Conservation (phyloP, 2,888 invertebrate genomes). For the Sminthurides aquaticus region DNA sequence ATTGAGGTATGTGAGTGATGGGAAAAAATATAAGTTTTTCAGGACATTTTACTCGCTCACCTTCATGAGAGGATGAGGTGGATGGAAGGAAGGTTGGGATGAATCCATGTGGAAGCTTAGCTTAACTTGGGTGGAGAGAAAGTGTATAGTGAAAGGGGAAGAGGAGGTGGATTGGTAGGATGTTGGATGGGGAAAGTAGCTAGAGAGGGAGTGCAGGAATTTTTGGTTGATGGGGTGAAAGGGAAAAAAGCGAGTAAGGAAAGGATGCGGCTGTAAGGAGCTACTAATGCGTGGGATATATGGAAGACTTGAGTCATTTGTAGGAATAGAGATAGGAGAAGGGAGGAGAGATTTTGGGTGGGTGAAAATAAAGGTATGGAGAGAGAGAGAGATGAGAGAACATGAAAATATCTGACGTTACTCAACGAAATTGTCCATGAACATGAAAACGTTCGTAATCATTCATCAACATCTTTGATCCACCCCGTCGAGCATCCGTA, state of each 20-base stretch:
- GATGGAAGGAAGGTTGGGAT: too few relatives aligned
- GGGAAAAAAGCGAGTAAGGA: neutral
- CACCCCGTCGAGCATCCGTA: constrained; percentile 16
- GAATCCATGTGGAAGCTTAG: too few relatives aligned
- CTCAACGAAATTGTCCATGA: constrained; percentile 18
- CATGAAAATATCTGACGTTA: constrained; percentile 7
- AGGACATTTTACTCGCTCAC: neutral
- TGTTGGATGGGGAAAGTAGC: too few relatives aligned
- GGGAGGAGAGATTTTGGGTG: neutral
- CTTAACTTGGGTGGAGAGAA: too few relatives aligned
- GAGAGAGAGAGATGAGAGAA: constrained; percentile 2
- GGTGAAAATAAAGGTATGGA: constrained; percentile 3
- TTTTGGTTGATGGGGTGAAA: neutral
- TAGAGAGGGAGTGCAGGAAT: too few relatives aligned
- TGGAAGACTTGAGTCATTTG: neutral
- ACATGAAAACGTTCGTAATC: constrained; percentile 22
- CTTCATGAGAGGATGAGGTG: too few relatives aligned
- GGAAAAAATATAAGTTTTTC: neutral
- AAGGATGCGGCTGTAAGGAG: neutral
- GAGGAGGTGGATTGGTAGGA: too few relatives aligned
- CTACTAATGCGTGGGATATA: neutral
- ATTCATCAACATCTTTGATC: constrained; percentile 21
- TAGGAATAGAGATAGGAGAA: too few relatives aligned
- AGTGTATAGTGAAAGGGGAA: too few relatives aligned
- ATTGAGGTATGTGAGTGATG: neutral